Percentiles rank a stretch among this genome's conserved stretches.
These are phyloP conservation scores for Ramazzottius varieornatus DNA, from an alignment of 2,888 invertebrate species.

Conservation along the genomic window DNA sequence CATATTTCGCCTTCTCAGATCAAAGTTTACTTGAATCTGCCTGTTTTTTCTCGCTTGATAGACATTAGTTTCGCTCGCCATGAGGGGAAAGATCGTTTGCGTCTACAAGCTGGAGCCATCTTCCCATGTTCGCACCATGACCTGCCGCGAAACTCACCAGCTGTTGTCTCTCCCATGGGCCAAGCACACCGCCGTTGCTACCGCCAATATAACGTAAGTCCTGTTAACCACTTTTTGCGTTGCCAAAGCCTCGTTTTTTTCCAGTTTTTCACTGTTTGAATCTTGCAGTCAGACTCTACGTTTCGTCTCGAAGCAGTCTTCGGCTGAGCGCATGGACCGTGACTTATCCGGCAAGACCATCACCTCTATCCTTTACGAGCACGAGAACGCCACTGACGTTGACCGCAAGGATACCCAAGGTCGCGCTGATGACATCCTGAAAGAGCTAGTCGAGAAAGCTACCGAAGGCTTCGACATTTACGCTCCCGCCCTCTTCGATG, in stretches of 20 bases:
- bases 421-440: background rate
- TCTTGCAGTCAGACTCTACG: background rate
- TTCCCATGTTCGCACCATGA: background rate
- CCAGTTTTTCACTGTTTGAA: no score
- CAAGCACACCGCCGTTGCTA: background rate
- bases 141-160: background rate
- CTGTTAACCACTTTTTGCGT: background rate
- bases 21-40: no score
- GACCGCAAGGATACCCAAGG: background rate
- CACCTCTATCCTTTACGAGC: constrained; percentile 1
- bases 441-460: background rate
- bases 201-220: background rate
- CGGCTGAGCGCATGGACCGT: background rate
- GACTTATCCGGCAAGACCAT: background rate
- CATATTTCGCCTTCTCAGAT: no score
- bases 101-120: background rate
- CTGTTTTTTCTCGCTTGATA: background rate
- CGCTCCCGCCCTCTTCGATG: background rate
- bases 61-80: background rate
- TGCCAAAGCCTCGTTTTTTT: no score
- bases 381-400: background rate
- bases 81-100: background rate
- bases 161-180: background rate
- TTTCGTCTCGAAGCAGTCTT: background rate
- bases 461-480: background rate